Evolutionary conservation across 1,140 invertebrate genomes (phyloP).

Genomic region (Thalassaphorura encarpata): DNA sequence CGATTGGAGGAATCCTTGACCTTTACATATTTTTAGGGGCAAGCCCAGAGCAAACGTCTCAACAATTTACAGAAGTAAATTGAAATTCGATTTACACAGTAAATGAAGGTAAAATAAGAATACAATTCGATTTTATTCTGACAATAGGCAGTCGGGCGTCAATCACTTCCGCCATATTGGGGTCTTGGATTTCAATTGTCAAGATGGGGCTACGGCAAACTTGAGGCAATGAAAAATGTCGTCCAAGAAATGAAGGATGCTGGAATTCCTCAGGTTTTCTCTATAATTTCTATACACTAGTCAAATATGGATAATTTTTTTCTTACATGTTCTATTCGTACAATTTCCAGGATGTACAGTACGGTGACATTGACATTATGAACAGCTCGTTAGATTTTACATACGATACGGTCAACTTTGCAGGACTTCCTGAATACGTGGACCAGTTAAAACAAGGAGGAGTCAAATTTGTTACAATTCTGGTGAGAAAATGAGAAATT

Average conservation of each 20-base stretch:
- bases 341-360: slow-evolving; percentile 48
- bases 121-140: background rate
- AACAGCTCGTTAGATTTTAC: slow-evolving; percentile 44
- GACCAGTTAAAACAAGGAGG: slow-evolving; percentile 34
- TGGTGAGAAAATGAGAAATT: no score
- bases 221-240: slow-evolving; percentile 37
- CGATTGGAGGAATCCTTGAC: slow-evolving; percentile 39
- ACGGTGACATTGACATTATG: slow-evolving; percentile 38
- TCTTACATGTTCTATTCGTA: no score
- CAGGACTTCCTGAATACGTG: slow-evolving; percentile 39
- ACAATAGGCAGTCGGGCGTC: slow-evolving; percentile 38
- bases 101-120: background rate
- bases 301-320: no score
- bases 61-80: slow-evolving; percentile 41
- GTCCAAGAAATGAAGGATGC: slow-evolving; percentile 35
- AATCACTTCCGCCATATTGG: slow-evolving; percentile 45
- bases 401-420: slow-evolving; percentile 38
- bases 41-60: slow-evolving; percentile 39
- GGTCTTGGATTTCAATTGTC: slow-evolving; percentile 32
- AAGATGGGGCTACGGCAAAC: slow-evolving; percentile 39
- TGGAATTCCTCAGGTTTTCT: slow-evolving; percentile 25
- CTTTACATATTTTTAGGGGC: slow-evolving; percentile 43
- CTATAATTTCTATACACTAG: no score
- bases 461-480: slow-evolving; percentile 30
- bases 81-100: slow-evolving; percentile 7